Evolutionary conservation across 2,888 invertebrate genomes (phyloP).

Genomic region (Harmothoe impar): DNA sequence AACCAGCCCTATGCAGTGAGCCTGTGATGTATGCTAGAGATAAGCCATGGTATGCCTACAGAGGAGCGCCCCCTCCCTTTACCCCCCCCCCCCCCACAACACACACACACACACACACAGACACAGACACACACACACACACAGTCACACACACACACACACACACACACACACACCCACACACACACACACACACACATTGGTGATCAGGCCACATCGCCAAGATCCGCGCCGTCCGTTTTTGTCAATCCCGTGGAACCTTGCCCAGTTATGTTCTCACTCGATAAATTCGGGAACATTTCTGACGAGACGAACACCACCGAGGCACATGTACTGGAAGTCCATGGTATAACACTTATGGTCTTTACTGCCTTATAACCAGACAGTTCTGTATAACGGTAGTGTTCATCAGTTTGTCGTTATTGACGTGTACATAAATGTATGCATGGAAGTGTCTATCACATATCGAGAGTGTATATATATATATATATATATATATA

Average conservation of each 20-base stretch:
- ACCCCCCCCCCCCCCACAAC: background rate
- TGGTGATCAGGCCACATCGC: background rate
- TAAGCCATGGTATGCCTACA: background rate
- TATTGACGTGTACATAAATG: no score
- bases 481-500: no score
- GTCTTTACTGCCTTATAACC: no score
- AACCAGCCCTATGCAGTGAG: background rate
- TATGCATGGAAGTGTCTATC: no score
- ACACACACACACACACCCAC: background rate
- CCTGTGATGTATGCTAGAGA: background rate
- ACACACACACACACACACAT: background rate
- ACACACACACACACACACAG: background rate
- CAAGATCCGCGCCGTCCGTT: background rate
- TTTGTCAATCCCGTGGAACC: background rate
- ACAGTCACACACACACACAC: background rate
- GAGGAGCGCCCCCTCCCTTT: background rate
- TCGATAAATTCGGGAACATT: background rate
- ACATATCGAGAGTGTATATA: no score
- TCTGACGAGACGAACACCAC: background rate
- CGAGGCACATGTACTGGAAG: no score
- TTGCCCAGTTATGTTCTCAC: background rate
- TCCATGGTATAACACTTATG: no score
- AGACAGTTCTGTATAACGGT: no score
- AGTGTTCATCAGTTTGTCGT: no score
- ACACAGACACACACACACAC: background rate